Evolutionary conservation across 1,140 invertebrate species (phyloP).

Genomic region (Philopotamus ludificatus): DNA sequence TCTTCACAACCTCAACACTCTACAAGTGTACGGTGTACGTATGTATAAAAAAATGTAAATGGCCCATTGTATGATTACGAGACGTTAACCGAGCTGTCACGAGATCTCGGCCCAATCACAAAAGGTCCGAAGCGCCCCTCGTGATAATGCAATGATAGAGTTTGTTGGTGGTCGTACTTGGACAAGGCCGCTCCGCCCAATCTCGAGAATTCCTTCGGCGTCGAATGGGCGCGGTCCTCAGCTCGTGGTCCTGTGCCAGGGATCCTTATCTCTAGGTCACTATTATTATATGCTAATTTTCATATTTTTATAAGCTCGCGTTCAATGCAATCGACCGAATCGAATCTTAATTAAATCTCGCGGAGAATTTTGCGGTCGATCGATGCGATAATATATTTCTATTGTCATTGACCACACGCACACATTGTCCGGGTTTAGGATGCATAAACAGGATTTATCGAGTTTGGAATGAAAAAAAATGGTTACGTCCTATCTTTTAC

Average conservation of each 20-base stretch:
- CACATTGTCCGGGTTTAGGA: not conserved
- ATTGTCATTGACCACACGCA: not conserved
- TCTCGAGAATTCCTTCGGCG: not conserved
- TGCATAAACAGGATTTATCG: not conserved
- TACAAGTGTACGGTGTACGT: too few relatives aligned
- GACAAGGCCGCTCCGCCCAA: conserved; percentile 8
- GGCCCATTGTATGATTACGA: not conserved
- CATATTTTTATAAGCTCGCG: too few relatives aligned
- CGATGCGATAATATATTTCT: not conserved
- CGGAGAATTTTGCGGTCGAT: too few relatives aligned
- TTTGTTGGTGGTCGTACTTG: conserved; percentile 18
- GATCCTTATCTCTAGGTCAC: not conserved
- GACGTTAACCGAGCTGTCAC: not conserved
- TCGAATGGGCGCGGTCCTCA: conserved; percentile 6
- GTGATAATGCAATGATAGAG: conserved; percentile 9
- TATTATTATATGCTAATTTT: too few relatives aligned
- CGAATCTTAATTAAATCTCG: too few relatives aligned
- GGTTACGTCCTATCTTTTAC: too few relatives aligned
- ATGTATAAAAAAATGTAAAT: not conserved
- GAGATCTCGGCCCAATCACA: not conserved
- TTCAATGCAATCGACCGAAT: too few relatives aligned
- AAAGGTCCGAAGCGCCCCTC: not conserved
- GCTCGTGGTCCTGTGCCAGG: not conserved
- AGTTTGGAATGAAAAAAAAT: too few relatives aligned
- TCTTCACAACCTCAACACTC: too few relatives aligned